phyloP scores from a whole-genome alignment of 2,888 invertebrate genomes.

The Zonitis immaculata region DNA sequence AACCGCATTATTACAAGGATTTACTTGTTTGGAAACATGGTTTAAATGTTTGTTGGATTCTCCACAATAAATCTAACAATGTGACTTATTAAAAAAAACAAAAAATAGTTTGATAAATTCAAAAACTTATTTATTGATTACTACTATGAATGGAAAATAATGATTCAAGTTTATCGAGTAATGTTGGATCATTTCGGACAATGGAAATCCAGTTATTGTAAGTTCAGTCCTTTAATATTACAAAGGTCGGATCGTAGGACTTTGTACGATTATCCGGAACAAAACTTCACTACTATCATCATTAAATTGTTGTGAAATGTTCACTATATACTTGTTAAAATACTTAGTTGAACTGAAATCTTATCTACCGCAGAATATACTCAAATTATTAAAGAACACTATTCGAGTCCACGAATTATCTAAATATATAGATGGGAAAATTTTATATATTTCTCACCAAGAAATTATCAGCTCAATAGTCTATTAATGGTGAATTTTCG shows the following conservation, averaged over 20 bases:
- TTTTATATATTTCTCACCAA: too few species aligned
- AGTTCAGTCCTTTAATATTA: slow-evolving; percentile 5
- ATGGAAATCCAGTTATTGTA: slow-evolving; percentile 21
- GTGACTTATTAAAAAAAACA: too few species aligned
- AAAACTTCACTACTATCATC: background rate
- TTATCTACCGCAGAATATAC: background rate
- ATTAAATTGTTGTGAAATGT: background rate
- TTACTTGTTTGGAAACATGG: slow-evolving; percentile 32
- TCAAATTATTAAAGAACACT: too few species aligned
- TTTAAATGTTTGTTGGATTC: slow-evolving; percentile 13
- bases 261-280: background rate
- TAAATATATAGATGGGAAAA: too few species aligned
- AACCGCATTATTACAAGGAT: slow-evolving; percentile 38
- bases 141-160: too few species aligned
- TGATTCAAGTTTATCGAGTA: too few species aligned
- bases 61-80: too few species aligned
- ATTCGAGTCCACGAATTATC: too few species aligned
- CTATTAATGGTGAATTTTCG: too few species aligned
- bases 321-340: background rate
- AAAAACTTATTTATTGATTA: too few species aligned
- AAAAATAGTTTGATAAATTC: too few species aligned
- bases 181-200: slow-evolving; percentile 3
- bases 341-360: background rate
- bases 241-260: background rate
- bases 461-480: too few species aligned